A percentile compares a stretch with the other conserved stretches of the same genome.
Conservation (phyloP, 2,113 vertebrate species). For the Procavia capensis region DNA sequence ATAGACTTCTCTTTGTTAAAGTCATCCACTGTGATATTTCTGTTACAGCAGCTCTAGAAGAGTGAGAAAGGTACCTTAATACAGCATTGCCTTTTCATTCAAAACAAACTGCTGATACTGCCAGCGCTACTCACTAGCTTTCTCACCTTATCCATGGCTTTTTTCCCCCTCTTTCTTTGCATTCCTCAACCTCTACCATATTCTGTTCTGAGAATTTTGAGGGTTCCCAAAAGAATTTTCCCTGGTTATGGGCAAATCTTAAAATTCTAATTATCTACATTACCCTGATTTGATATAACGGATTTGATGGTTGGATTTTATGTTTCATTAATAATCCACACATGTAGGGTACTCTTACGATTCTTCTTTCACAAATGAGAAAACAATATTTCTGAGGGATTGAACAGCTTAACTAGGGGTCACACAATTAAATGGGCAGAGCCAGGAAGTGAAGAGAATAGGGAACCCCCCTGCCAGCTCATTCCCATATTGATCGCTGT, state of each 20-base stretch:
- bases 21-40: too few relatives aligned
- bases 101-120: background rate
- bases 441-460: background rate
- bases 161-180: too few relatives aligned
- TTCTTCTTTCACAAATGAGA: background rate
- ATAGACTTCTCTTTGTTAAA: too few relatives aligned
- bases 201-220: background rate
- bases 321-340: background rate
- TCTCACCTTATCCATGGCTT: too few relatives aligned
- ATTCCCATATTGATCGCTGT: background rate
- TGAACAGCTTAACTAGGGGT: background rate
- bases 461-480: background rate
- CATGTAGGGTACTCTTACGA: background rate
- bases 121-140: too few relatives aligned
- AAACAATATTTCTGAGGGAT: background rate
- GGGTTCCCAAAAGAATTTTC: background rate
- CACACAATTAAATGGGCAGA: background rate
- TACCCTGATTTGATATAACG: background rate
- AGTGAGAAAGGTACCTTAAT: background rate
- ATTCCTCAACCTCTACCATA: background rate
- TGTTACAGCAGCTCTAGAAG: too few relatives aligned
- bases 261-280: background rate
- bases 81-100: background rate
- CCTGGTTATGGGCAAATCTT: background rate
- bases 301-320: background rate